These are phyloP conservation scores for Coenonympha glycerion DNA, from an alignment of 2,888 invertebrate species.

Conservation along the genomic window DNA sequence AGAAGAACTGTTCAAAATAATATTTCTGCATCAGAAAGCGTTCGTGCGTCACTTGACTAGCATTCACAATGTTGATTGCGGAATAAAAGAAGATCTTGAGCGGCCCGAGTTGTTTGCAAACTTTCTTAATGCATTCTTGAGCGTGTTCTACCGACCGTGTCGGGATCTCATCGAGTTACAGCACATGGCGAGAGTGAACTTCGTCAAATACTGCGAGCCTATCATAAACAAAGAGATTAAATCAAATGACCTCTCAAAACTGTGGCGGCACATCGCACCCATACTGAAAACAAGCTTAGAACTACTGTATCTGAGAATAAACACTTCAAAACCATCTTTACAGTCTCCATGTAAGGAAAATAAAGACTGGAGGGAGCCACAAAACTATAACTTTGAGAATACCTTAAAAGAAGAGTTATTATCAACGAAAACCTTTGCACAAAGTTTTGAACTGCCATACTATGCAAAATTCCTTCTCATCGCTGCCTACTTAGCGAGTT, in stretches of 20 bases:
- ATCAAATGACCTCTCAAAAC: slow-evolving; percentile 78
- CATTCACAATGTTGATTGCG: slow-evolving; percentile 43
- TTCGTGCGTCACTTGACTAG: slow-evolving; percentile 50
- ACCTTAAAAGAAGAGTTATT: slow-evolving; percentile 61
- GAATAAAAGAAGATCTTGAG: slow-evolving; percentile 48
- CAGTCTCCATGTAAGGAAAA: slow-evolving; percentile 59
- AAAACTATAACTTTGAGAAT: slow-evolving; percentile 50
- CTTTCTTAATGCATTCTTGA: slow-evolving; percentile 88
- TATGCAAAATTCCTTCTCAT: slow-evolving; percentile 93
- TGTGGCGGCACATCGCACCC: slow-evolving; percentile 88
- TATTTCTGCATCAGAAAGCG: slow-evolving; percentile 53
- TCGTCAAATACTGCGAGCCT: slow-evolving; percentile 86
- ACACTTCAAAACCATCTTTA: slow-evolving; percentile 41
- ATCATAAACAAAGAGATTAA: slow-evolving; percentile 80
- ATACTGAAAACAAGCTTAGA: slow-evolving; percentile 84
- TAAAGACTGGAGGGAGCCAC: slow-evolving; percentile 28
- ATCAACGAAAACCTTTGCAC: slow-evolving; percentile 75
- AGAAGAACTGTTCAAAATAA: slow-evolving; percentile 77
- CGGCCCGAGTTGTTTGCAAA: slow-evolving; percentile 81
- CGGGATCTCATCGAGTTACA: slow-evolving; percentile 89
- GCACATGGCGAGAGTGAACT: slow-evolving; percentile 86
- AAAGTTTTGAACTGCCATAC: slow-evolving; percentile 87
- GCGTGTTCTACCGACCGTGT: slow-evolving; percentile 89
- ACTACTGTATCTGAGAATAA: slow-evolving; percentile 83
- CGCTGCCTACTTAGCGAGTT: slow-evolving; percentile 93